Conservation (phyloP, 2,888 invertebrate genomes). For the Dioctria rufipes region DNA sequence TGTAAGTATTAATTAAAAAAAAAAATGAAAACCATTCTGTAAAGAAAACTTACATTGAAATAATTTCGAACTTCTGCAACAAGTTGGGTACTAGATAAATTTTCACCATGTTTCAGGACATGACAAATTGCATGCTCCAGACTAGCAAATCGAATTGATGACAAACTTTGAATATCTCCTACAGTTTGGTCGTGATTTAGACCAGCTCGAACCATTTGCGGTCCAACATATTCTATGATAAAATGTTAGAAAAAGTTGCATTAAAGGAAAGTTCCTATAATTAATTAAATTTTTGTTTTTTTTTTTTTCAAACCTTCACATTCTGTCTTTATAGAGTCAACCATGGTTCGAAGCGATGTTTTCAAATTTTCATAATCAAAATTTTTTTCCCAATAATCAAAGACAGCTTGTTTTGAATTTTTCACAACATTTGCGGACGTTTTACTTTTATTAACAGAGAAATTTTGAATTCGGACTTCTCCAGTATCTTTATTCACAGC, state of each 20-base stretch:
- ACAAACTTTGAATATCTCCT: constrained; percentile 17
- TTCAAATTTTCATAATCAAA: not conserved
- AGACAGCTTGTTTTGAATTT: constrained; percentile 32
- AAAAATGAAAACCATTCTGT: not conserved
- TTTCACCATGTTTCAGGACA: not conserved
- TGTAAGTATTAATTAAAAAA: not conserved
- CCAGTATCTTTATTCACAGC: not conserved
- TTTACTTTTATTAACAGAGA: not conserved
- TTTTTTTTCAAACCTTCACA: no score
- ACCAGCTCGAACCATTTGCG: constrained; percentile 18
- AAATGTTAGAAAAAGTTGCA: not conserved
- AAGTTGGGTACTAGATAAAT: not conserved
- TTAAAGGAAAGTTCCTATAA: no score
- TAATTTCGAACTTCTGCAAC: constrained; percentile 2
- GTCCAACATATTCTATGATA: constrained; percentile 21
- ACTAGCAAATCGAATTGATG: constrained; percentile 9
- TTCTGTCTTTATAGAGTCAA: not conserved
- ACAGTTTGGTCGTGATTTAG: constrained; percentile 10
- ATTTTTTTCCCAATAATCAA: constrained; percentile 8
- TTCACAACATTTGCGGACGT: not conserved
- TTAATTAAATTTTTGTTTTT: no score
- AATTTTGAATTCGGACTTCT: constrained; percentile 16
- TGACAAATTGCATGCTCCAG: constrained; percentile 31
- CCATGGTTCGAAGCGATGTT: not conserved
- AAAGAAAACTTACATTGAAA: not conserved